A percentile compares a stretch with the other conserved stretches of the same genome.
phyloP scores from a whole-genome alignment of 2,113 vertebrate genomes.

The Carassius auratus region DNA sequence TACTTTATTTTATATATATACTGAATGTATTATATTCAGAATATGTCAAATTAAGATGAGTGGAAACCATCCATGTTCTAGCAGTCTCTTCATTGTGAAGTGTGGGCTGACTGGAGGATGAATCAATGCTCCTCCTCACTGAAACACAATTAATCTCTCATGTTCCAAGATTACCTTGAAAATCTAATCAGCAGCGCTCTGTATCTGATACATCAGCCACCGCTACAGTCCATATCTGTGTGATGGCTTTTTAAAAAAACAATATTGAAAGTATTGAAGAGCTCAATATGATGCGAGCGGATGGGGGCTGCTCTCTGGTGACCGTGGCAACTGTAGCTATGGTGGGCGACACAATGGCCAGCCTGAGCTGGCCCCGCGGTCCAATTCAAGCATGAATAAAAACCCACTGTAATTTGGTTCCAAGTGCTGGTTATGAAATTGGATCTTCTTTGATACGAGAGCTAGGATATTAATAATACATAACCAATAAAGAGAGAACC shows the following conservation, averaged over 20 bases:
- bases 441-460: conserved; percentile 51
- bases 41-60: not conserved
- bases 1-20: not conserved
- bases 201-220: conserved; percentile 46
- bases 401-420: conserved; percentile 54
- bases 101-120: conserved; percentile 55
- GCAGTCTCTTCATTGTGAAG: conserved; percentile 59
- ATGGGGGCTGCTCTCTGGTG: conserved; percentile 38
- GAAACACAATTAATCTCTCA: conserved; percentile 59
- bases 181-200: conserved; percentile 61
- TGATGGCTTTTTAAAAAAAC: conserved; percentile 51
- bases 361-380: conserved; percentile 9
- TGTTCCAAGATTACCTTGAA: conserved; percentile 52
- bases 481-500: conserved; percentile 47
- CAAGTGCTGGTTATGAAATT: conserved; percentile 49
- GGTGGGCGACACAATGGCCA: conserved; percentile 41
- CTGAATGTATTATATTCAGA: not conserved
- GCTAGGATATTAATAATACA: conserved; percentile 61
- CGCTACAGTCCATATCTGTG: conserved; percentile 43
- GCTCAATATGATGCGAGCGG: conserved; percentile 42
- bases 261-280: conserved; percentile 45
- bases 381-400: conserved; percentile 52
- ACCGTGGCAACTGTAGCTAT: conserved; percentile 28
- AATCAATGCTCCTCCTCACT: conserved; percentile 62
- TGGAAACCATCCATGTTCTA: conserved; percentile 36